Conservation (phyloP, 1,140 invertebrate species). For the Lepidurus arcticus region DNA sequence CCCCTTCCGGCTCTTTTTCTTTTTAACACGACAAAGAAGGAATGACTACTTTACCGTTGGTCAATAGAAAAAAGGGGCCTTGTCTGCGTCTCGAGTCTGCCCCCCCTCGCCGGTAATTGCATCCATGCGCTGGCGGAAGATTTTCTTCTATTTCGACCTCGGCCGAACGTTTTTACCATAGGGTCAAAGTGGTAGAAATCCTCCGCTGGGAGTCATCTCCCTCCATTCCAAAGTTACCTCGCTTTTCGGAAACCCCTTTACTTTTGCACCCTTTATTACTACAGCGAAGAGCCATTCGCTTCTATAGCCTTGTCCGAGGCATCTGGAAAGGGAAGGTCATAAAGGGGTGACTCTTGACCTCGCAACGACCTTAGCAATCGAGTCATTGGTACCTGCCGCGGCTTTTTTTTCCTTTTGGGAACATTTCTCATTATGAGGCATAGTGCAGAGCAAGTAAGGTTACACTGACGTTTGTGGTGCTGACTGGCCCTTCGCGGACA, state of each 20-base stretch:
- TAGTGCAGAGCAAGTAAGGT: too few species aligned
- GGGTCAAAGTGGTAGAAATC: constrained; percentile 10
- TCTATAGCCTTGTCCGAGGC: too few species aligned
- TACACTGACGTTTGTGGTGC: too few species aligned
- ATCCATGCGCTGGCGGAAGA: background rate
- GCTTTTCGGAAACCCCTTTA: background rate
- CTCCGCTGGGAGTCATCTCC: background rate
- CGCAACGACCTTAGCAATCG: background rate
- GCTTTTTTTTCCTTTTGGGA: background rate
- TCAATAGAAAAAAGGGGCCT: background rate
- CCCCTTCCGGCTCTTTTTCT: background rate
- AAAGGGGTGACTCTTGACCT: constrained; percentile 3
- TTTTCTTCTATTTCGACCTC: background rate
- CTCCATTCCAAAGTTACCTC: background rate
- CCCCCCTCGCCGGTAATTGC: background rate
- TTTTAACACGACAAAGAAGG: background rate
- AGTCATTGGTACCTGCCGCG: background rate
- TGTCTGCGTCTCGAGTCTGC: background rate
- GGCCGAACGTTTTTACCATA: background rate
- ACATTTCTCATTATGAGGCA: background rate
- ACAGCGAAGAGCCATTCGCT: background rate
- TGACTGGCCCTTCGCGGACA: too few species aligned
- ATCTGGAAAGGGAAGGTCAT: background rate
- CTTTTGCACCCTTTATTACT: background rate
- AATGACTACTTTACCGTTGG: background rate